Evolutionary conservation across 2,888 invertebrate genomes (phyloP), one percentile per base, ranked within the genome.

Genomic region (Agrenia bidenticulata): DNA sequence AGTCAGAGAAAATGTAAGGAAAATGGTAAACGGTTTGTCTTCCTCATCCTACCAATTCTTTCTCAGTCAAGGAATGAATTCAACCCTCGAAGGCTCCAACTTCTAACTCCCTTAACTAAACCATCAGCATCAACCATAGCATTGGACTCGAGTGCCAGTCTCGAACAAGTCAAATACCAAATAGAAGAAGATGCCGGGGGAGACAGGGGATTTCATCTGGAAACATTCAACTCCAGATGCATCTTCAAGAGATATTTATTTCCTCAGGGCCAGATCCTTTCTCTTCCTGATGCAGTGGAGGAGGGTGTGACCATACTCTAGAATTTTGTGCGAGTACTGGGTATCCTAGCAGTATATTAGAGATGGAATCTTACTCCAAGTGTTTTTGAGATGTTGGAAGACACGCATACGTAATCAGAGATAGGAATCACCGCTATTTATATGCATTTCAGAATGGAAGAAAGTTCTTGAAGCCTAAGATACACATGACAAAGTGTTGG

Each of bases 171-270:
- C 51, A 45, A 45, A 45, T 15, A 45, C 15, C 56, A 49, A 58
- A 58, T 58, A 45, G 45, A 15, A n/a, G 2, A 42, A 58, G 56
- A 7, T 37, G 21, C 41, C 41, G 41, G 19, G 56, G 41, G 41
- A 57, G 56, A 57, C 56, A 41, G 56, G 41, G 58, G 58, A 58
- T 45, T 58, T 58, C 58, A 58, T 58, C 24, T 45, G 58, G 58
- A 58, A 58, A 58, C 45, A 58, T 58, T 58, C 58, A 45, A n/a
- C 58, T 58, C 58, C 45, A 57, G 41, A 58, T 58, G 58, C 49
- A 58, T 58, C 27, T 58, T 27, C 23, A 27, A 15, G 19, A 58
- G 45, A 58, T 58, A 58, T 58, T 58, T 58, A 58, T 58, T 58
- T 58, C 26, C 41, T 41, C 27, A 39, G 19, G 17, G n/a, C 19